A percentile compares a stretch with the other conserved stretches of the same genome.
Conservation (phyloP, 92 coral and sea anemone species). For the Epizoanthus illoricatus region DNA sequence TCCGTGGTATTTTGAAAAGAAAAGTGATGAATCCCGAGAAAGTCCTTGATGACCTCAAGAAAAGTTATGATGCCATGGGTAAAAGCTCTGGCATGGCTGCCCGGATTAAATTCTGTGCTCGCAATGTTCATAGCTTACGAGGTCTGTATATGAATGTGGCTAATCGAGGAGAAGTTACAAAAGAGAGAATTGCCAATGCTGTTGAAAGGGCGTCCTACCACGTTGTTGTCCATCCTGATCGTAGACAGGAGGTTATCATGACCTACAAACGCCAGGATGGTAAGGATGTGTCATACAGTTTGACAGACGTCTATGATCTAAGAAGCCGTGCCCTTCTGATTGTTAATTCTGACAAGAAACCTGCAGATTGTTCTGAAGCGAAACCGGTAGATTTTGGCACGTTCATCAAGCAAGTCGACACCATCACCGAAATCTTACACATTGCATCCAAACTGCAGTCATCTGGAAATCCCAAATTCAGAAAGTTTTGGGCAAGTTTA, state of each 20-base stretch:
- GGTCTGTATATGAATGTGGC: slow-evolving; percentile 85
- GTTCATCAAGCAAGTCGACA: slow-evolving; percentile 77
- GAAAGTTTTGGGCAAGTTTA: slow-evolving; percentile 56
- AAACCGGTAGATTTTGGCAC: slow-evolving; percentile 52
- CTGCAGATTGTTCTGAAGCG: slow-evolving; percentile 10
- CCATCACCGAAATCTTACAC: slow-evolving; percentile 67
- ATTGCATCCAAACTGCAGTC: slow-evolving; percentile 49
- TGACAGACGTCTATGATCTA: slow-evolving; percentile 84
- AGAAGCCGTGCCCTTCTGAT: slow-evolving; percentile 96
- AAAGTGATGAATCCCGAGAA: slow-evolving; percentile 42
- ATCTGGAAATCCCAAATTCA: slow-evolving; percentile 72
- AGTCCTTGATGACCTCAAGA: slow-evolving; percentile 39
- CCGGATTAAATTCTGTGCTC: slow-evolving; percentile 73
- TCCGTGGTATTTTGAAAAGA: slow-evolving; percentile 57
- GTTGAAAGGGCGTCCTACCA: slow-evolving; percentile 68
- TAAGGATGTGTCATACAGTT: slow-evolving; percentile 56
- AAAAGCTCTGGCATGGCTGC: slow-evolving; percentile 72
- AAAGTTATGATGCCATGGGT: slow-evolving; percentile 36
- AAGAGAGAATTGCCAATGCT: slow-evolving; percentile 78
- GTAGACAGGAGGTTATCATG: slow-evolving; percentile 54
- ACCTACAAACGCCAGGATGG: slow-evolving; percentile 67
- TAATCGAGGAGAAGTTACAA: slow-evolving; percentile 89
- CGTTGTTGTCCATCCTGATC: slow-evolving; percentile 45
- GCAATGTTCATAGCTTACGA: slow-evolving; percentile 80
- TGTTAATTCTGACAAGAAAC: slow-evolving; percentile 75